Evolutionary conservation across 30 jellyfish, hydroid and myxozoan species (phyloP).

Genomic region (Pseudorhiza aurosa): DNA sequence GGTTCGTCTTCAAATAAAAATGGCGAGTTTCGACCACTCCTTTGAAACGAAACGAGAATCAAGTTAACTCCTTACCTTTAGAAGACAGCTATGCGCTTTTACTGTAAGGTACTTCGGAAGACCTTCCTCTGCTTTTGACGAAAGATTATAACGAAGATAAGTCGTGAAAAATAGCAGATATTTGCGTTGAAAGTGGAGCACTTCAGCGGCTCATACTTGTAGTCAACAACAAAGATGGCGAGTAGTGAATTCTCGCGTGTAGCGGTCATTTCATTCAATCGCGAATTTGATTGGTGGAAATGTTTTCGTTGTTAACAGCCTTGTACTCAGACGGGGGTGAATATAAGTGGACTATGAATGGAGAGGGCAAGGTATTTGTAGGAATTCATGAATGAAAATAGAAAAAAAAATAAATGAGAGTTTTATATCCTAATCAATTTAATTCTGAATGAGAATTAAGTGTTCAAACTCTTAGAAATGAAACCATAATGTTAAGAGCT

Average conservation of each 20-base stretch:
- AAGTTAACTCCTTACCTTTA: neutral
- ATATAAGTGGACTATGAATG: neutral
- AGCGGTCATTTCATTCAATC: conserved; percentile 25
- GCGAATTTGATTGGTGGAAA: conserved; percentile 52
- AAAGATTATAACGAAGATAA: conserved; percentile 2
- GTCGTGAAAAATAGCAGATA: neutral
- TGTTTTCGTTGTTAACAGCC: conserved; percentile 7
- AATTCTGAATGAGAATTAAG: no score
- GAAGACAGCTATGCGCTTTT: conserved; percentile 32
- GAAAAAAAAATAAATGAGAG: no score
- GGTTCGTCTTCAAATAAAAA: neutral
- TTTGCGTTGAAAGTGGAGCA: neutral
- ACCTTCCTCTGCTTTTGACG: conserved; percentile 18
- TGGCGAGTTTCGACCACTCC: conserved; percentile 59
- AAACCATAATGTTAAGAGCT: no score
- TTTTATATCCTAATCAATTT: neutral
- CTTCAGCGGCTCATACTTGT: neutral
- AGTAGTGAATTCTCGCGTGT: conserved; percentile 58
- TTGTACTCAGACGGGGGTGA: conserved; percentile 28
- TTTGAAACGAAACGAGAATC: conserved; percentile 50
- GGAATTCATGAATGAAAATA: neutral
- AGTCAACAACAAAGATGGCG: conserved; percentile 57
- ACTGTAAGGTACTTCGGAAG: conserved; percentile 25
- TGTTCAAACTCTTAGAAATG: no score
- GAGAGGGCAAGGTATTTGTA: neutral